Percentiles rank a stretch among this genome's conserved stretches.
Conservation (phyloP, 2,113 vertebrate species). For the Neolamprologus kungweensis region DNA sequence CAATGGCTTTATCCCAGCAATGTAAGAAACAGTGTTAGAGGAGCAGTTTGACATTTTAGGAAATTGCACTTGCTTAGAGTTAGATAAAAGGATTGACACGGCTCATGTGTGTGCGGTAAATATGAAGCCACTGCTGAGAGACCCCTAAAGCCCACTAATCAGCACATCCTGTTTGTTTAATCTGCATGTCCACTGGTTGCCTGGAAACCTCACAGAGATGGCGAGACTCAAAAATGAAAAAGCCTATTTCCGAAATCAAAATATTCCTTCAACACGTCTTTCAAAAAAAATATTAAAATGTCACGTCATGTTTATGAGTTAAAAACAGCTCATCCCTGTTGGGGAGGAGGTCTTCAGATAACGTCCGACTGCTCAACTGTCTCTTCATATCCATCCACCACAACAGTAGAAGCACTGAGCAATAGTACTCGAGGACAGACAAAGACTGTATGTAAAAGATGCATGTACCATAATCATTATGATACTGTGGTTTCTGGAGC, state of each 20-base stretch:
- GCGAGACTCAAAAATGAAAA: background rate
- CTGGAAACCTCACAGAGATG: background rate
- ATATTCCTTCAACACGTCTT: background rate
- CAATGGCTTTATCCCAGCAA: background rate
- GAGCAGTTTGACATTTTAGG: background rate
- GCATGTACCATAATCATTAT: background rate
- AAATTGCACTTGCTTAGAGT: background rate
- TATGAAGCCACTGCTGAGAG: background rate
- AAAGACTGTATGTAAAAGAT: background rate
- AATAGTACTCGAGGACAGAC: accelerated
- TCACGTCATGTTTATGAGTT: background rate
- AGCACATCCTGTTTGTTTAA: background rate
- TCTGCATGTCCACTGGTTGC: background rate
- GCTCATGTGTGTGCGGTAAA: background rate
- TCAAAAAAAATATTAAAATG: background rate
- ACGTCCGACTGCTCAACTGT: background rate
- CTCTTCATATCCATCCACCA: background rate
- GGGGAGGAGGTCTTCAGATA: background rate
- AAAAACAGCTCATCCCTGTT: background rate
- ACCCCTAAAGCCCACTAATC: background rate
- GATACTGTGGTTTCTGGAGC: background rate
- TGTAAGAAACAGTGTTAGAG: background rate
- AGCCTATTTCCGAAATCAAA: background rate
- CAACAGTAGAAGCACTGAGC: background rate
- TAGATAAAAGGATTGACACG: background rate